Evolutionary conservation across 30 jellyfish, hydroid and myxozoan species (phyloP).

Genomic region (Hydractinia echinata): DNA sequence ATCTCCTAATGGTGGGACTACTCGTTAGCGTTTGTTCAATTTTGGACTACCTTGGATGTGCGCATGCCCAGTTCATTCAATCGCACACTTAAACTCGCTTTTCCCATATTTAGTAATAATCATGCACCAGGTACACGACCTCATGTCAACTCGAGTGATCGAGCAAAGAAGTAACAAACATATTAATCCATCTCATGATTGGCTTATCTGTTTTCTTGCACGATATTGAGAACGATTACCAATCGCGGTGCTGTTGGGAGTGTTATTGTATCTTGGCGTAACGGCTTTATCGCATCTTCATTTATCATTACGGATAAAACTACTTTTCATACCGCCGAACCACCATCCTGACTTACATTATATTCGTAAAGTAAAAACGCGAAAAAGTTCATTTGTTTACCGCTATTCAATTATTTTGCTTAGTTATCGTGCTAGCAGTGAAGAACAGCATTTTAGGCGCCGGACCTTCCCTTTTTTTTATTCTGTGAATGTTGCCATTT

Average conservation of each 20-base stretch:
- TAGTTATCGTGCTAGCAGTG: conserved; percentile 43
- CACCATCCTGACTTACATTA: conserved; percentile 70
- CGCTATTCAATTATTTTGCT: conserved; percentile 50
- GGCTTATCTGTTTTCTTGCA: conserved; percentile 56
- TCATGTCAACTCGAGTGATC: conserved; percentile 49
- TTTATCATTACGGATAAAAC: conserved; percentile 47
- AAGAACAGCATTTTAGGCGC: conserved; percentile 64
- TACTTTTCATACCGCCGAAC: conserved; percentile 60
- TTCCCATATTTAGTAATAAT: conserved; percentile 47
- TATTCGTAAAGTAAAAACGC: conserved; percentile 57
- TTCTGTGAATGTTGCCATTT: conserved; percentile 59
- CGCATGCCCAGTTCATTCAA: conserved; percentile 78
- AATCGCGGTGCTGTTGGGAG: conserved; percentile 69
- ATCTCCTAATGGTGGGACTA: conserved; percentile 59
- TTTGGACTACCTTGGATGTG: conserved; percentile 91
- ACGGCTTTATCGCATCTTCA: conserved; percentile 60
- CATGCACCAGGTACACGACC: conserved; percentile 86
- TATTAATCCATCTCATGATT: conserved; percentile 61
- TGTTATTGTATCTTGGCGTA: conserved; percentile 73
- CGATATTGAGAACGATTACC: conserved; percentile 69
- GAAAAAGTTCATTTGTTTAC: conserved; percentile 68
- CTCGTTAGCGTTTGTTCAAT: conserved; percentile 45
- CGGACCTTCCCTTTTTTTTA: conserved; percentile 72
- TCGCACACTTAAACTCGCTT: conserved; percentile 68
- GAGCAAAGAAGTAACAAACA: conserved; percentile 82